Conservation (phyloP, 2,797 vertebrate genomes). For the Gastrophryne carolinensis region DNA sequence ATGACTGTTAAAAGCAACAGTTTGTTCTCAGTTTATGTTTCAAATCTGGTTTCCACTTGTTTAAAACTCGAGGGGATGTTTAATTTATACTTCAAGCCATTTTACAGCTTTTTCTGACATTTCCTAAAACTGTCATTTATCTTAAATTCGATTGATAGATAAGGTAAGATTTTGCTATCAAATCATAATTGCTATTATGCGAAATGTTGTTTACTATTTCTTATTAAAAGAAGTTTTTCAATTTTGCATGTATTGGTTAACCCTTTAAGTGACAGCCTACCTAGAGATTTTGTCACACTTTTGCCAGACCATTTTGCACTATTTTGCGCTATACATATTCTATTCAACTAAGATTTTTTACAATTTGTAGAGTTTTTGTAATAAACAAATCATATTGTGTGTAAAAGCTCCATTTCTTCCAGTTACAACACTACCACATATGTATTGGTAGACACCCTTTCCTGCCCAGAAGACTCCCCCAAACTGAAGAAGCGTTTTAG, state of each 20-base stretch:
- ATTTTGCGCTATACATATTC: not conserved
- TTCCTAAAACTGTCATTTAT: slow-evolving; percentile 39
- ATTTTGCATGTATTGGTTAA: not conserved
- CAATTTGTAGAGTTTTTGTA: no score
- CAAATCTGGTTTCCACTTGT: slow-evolving; percentile 34
- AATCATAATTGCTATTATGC: not conserved
- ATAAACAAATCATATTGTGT: no score
- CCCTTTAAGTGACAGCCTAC: not conserved
- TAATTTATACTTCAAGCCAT: slow-evolving; percentile 44
- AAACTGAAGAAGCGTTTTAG: no score
- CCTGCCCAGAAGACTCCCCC: no score
- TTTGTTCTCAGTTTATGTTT: slow-evolving; percentile 33
- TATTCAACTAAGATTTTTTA: no score
- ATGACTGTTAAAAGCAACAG: slow-evolving; percentile 39
- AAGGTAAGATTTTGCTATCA: slow-evolving; percentile 8
- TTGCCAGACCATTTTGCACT: not conserved
- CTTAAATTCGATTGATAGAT: slow-evolving; percentile 27
- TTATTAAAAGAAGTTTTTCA: not conserved
- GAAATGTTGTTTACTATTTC: not conserved
- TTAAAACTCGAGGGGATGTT: slow-evolving; percentile 39
- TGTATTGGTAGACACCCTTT: no score
- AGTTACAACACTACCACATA: no score
- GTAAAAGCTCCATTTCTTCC: no score
- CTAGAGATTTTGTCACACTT: not conserved
- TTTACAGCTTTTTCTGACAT: slow-evolving; percentile 31